Conservation (phyloP, 2,888 invertebrate species). For the Sicus ferrugineus region DNA sequence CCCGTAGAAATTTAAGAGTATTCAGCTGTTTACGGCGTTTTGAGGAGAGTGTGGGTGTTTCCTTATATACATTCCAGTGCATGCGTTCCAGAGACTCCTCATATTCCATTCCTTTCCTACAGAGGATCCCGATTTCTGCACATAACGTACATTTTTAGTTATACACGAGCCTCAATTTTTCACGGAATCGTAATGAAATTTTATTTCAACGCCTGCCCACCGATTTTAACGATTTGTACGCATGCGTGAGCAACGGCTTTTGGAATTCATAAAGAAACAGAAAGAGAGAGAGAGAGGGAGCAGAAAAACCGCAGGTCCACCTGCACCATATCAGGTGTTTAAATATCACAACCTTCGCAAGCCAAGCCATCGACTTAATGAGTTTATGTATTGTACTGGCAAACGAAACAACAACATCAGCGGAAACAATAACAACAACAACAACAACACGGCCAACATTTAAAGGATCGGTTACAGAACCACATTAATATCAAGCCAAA, state of each 20-base stretch:
- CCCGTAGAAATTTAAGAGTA: too few species aligned
- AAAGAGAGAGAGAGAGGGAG: too few species aligned
- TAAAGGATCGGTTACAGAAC: slow-evolving; percentile 36
- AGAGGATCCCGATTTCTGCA: too few species aligned
- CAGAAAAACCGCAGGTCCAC: slow-evolving; percentile 35
- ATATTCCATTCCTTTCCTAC: too few species aligned
- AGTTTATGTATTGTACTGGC: background rate
- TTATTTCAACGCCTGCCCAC: background rate
- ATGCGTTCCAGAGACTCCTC: too few species aligned
- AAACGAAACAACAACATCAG: slow-evolving; percentile 14
- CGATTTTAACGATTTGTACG: slow-evolving; percentile 27
- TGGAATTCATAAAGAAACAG: too few species aligned
- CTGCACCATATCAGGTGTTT: slow-evolving; percentile 53
- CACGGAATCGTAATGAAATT: background rate
- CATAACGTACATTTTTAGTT: too few species aligned
- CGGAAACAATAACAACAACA: background rate
- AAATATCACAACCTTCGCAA: slow-evolving; percentile 52
- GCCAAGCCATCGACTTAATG: slow-evolving; percentile 37
- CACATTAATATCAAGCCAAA: slow-evolving; percentile 37
- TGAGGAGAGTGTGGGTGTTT: too few species aligned
- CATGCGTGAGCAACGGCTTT: slow-evolving; percentile 34
- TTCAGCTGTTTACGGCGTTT: too few species aligned
- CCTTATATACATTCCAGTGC: too few species aligned
- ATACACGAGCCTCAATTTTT: too few species aligned
- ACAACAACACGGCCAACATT: slow-evolving; percentile 5